Base-by-base conservation (phyloP, 2,113 vertebrate species). In the Polypterus senegalus region DNA sequence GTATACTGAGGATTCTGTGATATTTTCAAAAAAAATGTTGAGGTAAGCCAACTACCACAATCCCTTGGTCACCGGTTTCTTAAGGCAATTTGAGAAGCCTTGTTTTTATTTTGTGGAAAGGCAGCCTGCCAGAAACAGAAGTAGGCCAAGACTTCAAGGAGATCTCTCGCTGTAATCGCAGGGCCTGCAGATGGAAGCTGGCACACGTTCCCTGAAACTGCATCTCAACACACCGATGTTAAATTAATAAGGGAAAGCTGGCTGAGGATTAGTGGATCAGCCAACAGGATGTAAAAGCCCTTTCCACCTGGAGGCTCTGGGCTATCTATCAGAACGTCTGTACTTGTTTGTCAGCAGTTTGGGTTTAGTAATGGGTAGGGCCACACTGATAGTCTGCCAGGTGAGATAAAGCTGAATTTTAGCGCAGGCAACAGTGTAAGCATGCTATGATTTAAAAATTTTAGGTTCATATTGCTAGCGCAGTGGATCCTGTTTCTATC, bases 211-310 rank as follows among this genome's bases (percentile, higher is more conserved):
- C 62, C 49, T 69, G 65, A 71, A 76, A 75, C 61, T 64, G 69
- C 67, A 72, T 69, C 66, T 78, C 69, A 73, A 27, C 3, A 48
- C 69, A 74, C 66, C 67, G 69, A 79, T 79, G 76, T 71, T 61
- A 62, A 64, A 61, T 53, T 67, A 55, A 46, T 61, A 73, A 69
- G 70, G 77, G 71, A 57, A 73, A 70, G 72, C 70, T 64, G 65
- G 68, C 27, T 70, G 46, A 60, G 73, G 76, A 76, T 79, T 74
- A 75, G 59, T 55, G 69, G 67, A 72, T 74, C 70, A 72, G 67
- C 74, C 6, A 9, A 60, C 55, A 27, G 65, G 69, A 72, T 67
- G 62, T 69, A 56, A 63, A 77, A 27, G 27, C 27, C 27, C 27
- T 27, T 27, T 27, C 27, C 27, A 27, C 27, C 27, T 27, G 27